phyloP scores from a whole-genome alignment of 2,113 vertebrate species.

The Anhinga anhinga region DNA sequence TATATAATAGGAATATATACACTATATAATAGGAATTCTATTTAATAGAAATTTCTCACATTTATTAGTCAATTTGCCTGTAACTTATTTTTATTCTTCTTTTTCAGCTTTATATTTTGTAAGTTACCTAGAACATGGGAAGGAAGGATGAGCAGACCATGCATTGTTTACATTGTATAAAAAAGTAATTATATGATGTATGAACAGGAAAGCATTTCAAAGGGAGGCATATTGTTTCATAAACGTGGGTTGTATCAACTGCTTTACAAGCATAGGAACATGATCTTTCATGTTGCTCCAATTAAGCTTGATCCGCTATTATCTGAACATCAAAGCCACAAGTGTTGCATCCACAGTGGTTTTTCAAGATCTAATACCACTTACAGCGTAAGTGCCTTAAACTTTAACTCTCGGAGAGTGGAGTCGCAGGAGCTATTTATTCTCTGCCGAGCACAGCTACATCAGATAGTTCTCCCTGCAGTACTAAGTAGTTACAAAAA shows the following conservation, averaged over 20 bases:
- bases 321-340: slow-evolving; percentile 34
- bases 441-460: fast-evolving
- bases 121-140: neutral
- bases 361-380: neutral
- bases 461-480: neutral
- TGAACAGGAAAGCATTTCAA: slow-evolving; percentile 23
- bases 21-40: neutral
- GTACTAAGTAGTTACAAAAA: neutral
- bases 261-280: slow-evolving; percentile 19
- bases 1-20: neutral
- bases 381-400: neutral
- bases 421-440: neutral
- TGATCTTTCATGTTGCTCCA: neutral
- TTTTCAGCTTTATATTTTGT: neutral
- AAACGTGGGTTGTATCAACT: neutral
- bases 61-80: neutral
- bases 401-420: neutral
- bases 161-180: neutral
- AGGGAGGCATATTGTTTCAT: neutral
- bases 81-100: neutral
- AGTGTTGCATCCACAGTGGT: neutral
- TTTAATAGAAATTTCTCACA: neutral
- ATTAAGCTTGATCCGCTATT: neutral
- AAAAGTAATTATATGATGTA: neutral
- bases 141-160: neutral